Evolutionary conservation across 2,888 invertebrate genomes (phyloP).

Genomic region (Peribatodes rhomboidaria): DNA sequence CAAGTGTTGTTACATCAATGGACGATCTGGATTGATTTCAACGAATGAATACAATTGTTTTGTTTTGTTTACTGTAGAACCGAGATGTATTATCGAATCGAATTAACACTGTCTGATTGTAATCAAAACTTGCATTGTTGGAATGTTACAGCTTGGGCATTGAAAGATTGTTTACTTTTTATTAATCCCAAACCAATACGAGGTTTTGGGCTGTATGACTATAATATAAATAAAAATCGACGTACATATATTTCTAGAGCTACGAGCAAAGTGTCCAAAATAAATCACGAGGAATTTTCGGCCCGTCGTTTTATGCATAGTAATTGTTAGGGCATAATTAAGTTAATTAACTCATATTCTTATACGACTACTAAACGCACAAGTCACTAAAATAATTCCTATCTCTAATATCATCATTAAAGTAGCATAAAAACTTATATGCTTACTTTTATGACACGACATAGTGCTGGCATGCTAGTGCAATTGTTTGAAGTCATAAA

Average conservation of each 20-base stretch:
- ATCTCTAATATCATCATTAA: neutral
- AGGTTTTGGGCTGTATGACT: neutral
- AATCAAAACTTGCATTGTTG: conserved; percentile 6
- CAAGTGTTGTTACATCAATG: conserved; percentile 59
- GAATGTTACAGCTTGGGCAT: conserved; percentile 4
- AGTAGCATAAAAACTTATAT: conserved; percentile 1
- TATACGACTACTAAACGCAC: neutral
- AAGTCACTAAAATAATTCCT: conserved; percentile 2
- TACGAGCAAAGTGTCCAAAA: neutral
- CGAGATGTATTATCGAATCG: conserved; percentile 34
- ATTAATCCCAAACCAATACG: neutral
- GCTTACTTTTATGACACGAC: conserved; percentile 12
- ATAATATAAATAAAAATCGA: too few species aligned
- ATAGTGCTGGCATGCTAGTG: conserved; percentile 4
- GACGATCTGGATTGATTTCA: conserved; percentile 40
- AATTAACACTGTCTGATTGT: conserved; percentile 35
- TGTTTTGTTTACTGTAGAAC: conserved; percentile 29
- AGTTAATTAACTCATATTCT: too few species aligned
- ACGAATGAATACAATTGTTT: conserved; percentile 40
- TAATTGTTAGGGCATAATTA: neutral
- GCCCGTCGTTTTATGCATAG: neutral
- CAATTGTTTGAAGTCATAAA: conserved; percentile 4
- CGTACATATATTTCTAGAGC: too few species aligned
- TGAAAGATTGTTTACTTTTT: neutral
- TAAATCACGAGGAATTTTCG: neutral